Evolutionary conservation across 1,140 invertebrate genomes (phyloP).

Genomic region (Habropoda laboriosa): DNA sequence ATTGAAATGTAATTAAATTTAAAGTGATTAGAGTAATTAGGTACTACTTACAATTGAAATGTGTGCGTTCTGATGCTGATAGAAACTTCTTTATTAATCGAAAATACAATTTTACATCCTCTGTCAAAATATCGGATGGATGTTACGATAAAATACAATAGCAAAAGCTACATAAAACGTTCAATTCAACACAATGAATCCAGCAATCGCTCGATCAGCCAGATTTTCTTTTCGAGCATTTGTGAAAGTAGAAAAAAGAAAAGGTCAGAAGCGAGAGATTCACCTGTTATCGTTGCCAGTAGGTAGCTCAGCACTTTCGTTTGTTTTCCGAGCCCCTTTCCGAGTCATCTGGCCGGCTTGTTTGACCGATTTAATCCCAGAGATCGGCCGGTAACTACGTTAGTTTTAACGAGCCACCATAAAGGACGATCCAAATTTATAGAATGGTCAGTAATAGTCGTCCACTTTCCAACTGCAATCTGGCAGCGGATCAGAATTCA

Average conservation of each 20-base stretch:
- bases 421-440: slow-evolving; percentile 61
- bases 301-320: slow-evolving; percentile 9
- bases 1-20: too few species aligned
- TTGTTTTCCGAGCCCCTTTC: slow-evolving; percentile 14
- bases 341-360: slow-evolving; percentile 12
- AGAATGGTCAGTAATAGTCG: slow-evolving; percentile 55
- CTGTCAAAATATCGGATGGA: background rate
- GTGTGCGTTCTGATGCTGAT: too few species aligned
- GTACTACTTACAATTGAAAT: too few species aligned
- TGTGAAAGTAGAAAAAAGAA: background rate
- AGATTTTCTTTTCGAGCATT: background rate
- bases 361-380: slow-evolving; percentile 39
- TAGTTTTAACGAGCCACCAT: slow-evolving; percentile 54
- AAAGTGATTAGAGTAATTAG: too few species aligned
- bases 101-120: background rate
- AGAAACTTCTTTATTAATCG: background rate
- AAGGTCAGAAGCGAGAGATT: slow-evolving; percentile 8
- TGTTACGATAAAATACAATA: background rate
- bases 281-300: slow-evolving; percentile 12
- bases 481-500: slow-evolving; percentile 44
- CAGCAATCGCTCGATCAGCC: background rate
- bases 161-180: background rate
- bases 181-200: background rate
- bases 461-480: slow-evolving; percentile 52
- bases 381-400: slow-evolving; percentile 17